phyloP scores from a whole-genome alignment of 2,113 vertebrate species.

The Fulmarus glacialis region DNA sequence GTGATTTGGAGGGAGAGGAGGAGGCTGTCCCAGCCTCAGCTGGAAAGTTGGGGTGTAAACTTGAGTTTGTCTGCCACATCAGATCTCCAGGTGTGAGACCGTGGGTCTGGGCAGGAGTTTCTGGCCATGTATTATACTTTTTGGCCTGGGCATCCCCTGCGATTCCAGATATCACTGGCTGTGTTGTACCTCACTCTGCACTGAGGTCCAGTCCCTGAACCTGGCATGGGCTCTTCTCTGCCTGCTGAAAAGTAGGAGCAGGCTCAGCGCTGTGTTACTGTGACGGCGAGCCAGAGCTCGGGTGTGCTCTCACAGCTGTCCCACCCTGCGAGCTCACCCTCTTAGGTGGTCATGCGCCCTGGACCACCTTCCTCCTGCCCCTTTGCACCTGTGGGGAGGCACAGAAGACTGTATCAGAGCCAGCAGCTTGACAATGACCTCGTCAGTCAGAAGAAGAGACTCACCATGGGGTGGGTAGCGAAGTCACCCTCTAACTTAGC shows the following conservation, averaged over 20 bases:
- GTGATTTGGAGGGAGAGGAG: not conserved
- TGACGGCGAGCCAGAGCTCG: not conserved
- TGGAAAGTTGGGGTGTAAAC: not conserved
- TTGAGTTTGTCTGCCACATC: not conserved
- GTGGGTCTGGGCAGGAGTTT: not conserved
- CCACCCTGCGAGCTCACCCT: not conserved
- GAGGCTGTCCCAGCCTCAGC: not conserved
- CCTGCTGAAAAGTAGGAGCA: not conserved
- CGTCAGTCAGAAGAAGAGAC: not conserved
- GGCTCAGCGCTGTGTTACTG: not conserved
- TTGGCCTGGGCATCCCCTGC: not conserved
- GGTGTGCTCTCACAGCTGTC: not conserved
- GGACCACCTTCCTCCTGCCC: not conserved
- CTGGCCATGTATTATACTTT: not conserved
- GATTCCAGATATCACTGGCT: not conserved
- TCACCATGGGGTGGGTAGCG: not conserved
- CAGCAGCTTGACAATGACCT: not conserved
- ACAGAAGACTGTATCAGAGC: not conserved
- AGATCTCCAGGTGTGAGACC: not conserved
- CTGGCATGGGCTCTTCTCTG: not conserved
- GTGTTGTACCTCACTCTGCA: not conserved
- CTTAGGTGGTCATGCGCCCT: not conserved
- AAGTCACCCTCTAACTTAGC: not conserved
- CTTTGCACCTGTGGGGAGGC: not conserved
- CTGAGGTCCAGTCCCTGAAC: not conserved